Conservation (phyloP, 2,113 vertebrate genomes). For the Echinops telfairi region DNA sequence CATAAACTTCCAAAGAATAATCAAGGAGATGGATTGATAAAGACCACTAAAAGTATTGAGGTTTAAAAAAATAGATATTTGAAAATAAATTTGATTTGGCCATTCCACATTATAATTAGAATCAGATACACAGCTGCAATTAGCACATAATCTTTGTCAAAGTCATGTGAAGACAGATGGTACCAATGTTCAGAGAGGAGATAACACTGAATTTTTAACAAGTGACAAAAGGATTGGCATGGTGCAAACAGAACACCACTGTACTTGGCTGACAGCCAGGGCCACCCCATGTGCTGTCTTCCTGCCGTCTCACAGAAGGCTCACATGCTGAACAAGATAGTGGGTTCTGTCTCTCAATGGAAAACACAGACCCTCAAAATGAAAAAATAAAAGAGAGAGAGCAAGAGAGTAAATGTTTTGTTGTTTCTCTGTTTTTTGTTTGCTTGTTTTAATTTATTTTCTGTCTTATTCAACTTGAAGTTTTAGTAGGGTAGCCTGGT, state of each 20-base stretch:
- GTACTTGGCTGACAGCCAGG: slow-evolving; percentile 35
- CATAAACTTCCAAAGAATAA: slow-evolving; percentile 4
- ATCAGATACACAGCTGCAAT: slow-evolving; percentile 73
- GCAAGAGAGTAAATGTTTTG: background rate
- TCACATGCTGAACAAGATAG: background rate
- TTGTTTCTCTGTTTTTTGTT: too few species aligned
- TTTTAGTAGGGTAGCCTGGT: background rate
- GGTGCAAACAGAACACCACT: slow-evolving; percentile 59
- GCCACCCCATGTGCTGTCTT: background rate
- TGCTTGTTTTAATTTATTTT: background rate
- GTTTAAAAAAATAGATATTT: slow-evolving; percentile 42
- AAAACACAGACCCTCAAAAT: slow-evolving; percentile 29
- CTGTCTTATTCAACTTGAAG: background rate
- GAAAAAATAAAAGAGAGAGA: background rate
- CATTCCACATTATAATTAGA: slow-evolving; percentile 59
- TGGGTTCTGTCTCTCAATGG: background rate
- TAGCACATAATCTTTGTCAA: slow-evolving; percentile 74
- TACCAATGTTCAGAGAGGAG: slow-evolving; percentile 69
- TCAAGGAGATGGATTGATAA: background rate
- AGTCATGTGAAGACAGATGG: slow-evolving; percentile 78
- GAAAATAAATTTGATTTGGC: slow-evolving; percentile 61
- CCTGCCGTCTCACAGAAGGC: slow-evolving; percentile 55
- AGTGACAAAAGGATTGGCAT: slow-evolving; percentile 77
- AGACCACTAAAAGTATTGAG: background rate
- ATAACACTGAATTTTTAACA: slow-evolving; percentile 80